A percentile compares a stretch with the other conserved stretches of the same genome.
Conservation (phyloP, 1,140 invertebrate species). For the Campoletis sonorensis region DNA sequence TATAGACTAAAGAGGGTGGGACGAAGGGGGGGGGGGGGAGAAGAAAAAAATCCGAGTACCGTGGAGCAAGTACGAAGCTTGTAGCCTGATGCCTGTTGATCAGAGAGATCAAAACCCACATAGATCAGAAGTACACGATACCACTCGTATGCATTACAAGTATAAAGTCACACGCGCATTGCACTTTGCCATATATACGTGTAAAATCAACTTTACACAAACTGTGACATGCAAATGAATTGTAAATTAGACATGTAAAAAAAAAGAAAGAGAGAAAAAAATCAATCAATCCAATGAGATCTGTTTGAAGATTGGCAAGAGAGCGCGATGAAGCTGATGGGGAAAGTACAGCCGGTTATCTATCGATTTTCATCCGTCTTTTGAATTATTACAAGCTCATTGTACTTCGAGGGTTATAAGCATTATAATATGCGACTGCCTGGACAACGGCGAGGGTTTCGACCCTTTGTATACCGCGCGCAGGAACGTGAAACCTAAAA, state of each 20-base stretch:
- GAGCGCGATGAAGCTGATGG: slow-evolving; percentile 38
- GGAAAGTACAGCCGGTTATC: slow-evolving; percentile 47
- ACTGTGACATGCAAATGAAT: background rate
- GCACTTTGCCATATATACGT: background rate
- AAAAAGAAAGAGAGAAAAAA: background rate
- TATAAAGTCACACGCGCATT: background rate
- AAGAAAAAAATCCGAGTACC: background rate
- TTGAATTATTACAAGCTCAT: slow-evolving; percentile 64
- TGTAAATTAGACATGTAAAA: background rate
- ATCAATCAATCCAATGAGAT: background rate
- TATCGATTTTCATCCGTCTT: slow-evolving; percentile 65
- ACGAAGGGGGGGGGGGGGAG: background rate
- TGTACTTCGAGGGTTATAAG: slow-evolving; percentile 37
- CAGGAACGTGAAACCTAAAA: slow-evolving; percentile 20
- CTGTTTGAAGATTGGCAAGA: background rate
- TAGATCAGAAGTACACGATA: slow-evolving; percentile 13
- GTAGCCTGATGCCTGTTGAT: background rate
- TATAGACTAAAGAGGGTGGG: background rate
- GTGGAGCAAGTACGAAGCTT: slow-evolving; percentile 4
- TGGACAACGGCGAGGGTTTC: slow-evolving; percentile 38
- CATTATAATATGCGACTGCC: slow-evolving; percentile 25
- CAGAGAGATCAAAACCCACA: slow-evolving; percentile 19
- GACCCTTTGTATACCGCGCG: slow-evolving; percentile 52
- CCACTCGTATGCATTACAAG: background rate
- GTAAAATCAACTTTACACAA: background rate